Base-by-base conservation (phyloP, 2,888 invertebrate genomes). In the Brachyptera putata region DNA sequence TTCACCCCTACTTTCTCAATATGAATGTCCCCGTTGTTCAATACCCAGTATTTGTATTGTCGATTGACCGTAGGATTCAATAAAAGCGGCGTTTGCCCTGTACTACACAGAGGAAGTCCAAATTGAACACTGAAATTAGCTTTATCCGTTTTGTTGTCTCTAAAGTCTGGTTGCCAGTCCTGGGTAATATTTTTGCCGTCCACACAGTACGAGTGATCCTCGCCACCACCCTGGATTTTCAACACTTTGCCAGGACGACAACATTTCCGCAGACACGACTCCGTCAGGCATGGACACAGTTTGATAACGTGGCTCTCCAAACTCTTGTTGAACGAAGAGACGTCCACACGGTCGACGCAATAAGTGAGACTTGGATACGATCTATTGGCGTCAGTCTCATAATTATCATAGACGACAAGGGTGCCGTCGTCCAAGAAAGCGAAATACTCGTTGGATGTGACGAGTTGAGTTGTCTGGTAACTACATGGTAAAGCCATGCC, bases 231-330 rank as follows among this genome's bases (percentile, higher is more conserved):
- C 11, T 14, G 11, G 2, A 36, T 22, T 18, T 53, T 30, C 34
- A 53, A 7, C 13, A 53, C 11, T 4, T 53, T 53, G 3, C 22
- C 36, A 16, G 18, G 7, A 18, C 21, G 5, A 18, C 53, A 53
- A 53, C 53, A 53, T 18, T 53, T 53, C 21, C 34, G n/a, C 7
- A 53, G 5, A 22, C 53, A 53, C 13, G 22, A 13, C n/a, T 53
- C 16, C 2, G 53, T 53, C 21, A 53, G 22, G n/a, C 53, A 53
- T 1, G 53, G 53, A 13, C 53, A 53, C 34, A 53, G 36, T 36
- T 53, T 53, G 18, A 53, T 53, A 11, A 53, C 34, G 34, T 53
- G 53, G 3, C 22, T 16, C 2, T 14, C 14, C 7, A n/a, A n/a
- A 3, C 16, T 13, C 4, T 14, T 21, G 2, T 41, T 9, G n/a